Evolutionary conservation across 2,113 vertebrate genomes (phyloP).

Genomic region (Hemichromis elongatus): DNA sequence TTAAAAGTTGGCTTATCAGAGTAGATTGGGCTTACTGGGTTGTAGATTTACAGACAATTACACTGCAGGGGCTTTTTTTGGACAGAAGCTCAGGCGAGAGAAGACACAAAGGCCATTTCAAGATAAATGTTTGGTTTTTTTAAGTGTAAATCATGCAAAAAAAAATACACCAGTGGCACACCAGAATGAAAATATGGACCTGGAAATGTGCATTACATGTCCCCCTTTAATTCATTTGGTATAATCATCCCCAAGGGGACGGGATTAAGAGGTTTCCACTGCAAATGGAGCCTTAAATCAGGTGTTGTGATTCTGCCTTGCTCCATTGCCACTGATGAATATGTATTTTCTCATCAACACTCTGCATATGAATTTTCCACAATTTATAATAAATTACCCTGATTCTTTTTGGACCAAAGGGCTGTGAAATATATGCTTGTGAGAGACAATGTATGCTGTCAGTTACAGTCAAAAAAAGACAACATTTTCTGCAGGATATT

Average conservation of each 20-base stretch:
- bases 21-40: not conserved
- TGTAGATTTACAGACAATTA: not conserved
- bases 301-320: conserved; percentile 34
- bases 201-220: not conserved
- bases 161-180: not conserved
- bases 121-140: not conserved
- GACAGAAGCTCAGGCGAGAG: not conserved
- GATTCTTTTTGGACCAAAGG: conserved; percentile 23
- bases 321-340: conserved; percentile 43
- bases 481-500: not conserved
- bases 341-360: conserved; percentile 47
- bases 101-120: not conserved
- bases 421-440: conserved; percentile 11
- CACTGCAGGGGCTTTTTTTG: not conserved
- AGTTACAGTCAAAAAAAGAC: not conserved
- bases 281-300: conserved; percentile 43
- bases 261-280: conserved; percentile 6
- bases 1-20: not conserved
- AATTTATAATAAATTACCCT: conserved; percentile 37
- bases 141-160: not conserved
- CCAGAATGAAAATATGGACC: not conserved
- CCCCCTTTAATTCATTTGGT: not conserved
- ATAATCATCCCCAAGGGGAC: not conserved
- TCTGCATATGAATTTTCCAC: conserved; percentile 28
- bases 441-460: conserved; percentile 5